A percentile compares a stretch with the other conserved stretches of the same genome.
These are phyloP conservation scores for Nomada ferruginata DNA, from an alignment of 2,888 invertebrate genomes.

Conservation along the genomic window DNA sequence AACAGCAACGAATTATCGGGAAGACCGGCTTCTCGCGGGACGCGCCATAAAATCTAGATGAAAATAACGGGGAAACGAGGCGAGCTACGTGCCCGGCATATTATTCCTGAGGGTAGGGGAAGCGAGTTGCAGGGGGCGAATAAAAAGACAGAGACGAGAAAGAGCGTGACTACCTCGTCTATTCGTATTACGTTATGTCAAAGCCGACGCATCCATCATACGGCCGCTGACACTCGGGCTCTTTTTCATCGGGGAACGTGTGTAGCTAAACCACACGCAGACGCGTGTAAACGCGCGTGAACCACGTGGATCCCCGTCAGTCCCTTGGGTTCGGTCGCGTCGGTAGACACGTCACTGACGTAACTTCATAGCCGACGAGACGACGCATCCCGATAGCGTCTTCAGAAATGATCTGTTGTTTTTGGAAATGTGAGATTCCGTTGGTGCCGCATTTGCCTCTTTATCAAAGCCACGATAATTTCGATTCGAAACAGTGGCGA, in stretches of 20 bases:
- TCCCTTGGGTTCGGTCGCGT: constrained; percentile 69
- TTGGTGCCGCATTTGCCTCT: too few species aligned
- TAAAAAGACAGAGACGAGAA: constrained; percentile 33
- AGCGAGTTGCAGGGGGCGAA: neutral
- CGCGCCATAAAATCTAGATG: constrained; percentile 55
- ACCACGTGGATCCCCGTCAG: constrained; percentile 53
- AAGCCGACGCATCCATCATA: constrained; percentile 81
- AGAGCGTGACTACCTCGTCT: constrained; percentile 56
- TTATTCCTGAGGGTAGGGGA: constrained; percentile 16
- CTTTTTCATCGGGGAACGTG: constrained; percentile 41
- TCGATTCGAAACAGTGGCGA: too few species aligned
- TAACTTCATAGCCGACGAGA: constrained; percentile 69
- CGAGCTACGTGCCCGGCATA: constrained; percentile 55
- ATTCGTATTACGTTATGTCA: constrained; percentile 78
- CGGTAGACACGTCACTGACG: constrained; percentile 68
- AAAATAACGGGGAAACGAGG: constrained; percentile 57
- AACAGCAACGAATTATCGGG: constrained; percentile 34
- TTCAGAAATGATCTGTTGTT: constrained; percentile 48
- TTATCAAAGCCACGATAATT: too few species aligned
- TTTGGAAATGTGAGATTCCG: neutral
- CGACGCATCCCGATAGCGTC: constrained; percentile 42
- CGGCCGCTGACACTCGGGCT: constrained; percentile 58
- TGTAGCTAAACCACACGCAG: constrained; percentile 6
- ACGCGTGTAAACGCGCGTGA: constrained; percentile 26
- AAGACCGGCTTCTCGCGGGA: constrained; percentile 28